Conservation (phyloP, 2,888 invertebrate genomes). For the Junonia oenone region DNA sequence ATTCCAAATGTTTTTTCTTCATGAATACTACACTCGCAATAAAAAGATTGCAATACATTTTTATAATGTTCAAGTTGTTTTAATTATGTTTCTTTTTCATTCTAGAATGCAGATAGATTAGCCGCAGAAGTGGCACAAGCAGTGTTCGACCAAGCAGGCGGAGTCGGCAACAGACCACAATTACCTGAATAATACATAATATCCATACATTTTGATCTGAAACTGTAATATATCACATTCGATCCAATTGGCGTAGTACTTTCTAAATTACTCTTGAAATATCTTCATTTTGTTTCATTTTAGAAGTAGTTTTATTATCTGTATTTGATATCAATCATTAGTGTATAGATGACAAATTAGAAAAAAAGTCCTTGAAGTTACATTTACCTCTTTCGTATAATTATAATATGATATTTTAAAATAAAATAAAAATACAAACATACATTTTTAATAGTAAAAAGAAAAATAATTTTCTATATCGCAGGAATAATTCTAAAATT, state of each 20-base stretch:
- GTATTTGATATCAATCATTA: neutral
- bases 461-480: too few relatives aligned
- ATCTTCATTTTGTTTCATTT: neutral
- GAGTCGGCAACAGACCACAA: constrained; percentile 83
- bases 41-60: too few relatives aligned
- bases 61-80: neutral
- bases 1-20: too few relatives aligned
- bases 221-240: too few relatives aligned
- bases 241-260: constrained; percentile 17
- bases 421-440: too few relatives aligned
- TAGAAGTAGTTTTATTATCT: neutral
- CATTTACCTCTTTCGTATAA: neutral
- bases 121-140: constrained; percentile 87
- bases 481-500: too few relatives aligned
- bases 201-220: too few relatives aligned
- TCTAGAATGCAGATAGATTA: constrained; percentile 84
- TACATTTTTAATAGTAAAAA: too few relatives aligned
- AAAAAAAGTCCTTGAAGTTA: neutral
- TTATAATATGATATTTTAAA: neutral
- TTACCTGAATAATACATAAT: constrained; percentile 39
- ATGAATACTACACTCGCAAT: too few relatives aligned
- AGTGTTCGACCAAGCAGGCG: constrained; percentile 89
- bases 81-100: constrained; percentile 44
- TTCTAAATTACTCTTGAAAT: neutral
- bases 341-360: neutral